phyloP scores from a whole-genome alignment of 1,140 invertebrate species.

The Ceratina calcarata region DNA sequence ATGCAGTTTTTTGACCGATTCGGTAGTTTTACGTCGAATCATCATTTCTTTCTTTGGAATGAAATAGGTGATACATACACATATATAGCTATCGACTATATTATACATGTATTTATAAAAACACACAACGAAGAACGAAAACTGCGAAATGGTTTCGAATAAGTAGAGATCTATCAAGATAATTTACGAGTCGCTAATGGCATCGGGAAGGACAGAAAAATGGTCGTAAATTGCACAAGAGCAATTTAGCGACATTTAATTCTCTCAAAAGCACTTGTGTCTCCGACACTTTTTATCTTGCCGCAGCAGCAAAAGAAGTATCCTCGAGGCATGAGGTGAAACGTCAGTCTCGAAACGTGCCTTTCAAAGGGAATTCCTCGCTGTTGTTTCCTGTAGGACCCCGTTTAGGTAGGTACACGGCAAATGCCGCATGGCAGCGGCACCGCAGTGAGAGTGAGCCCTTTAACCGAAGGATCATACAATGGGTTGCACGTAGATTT shows the following conservation, averaged over 20 bases:
- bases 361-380: conserved; percentile 54
- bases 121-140: background rate
- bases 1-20: no score
- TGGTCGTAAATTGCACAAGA: background rate
- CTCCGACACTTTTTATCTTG: conserved; percentile 15
- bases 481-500: background rate
- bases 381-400: conserved; percentile 23
- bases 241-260: conserved; percentile 47
- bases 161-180: background rate
- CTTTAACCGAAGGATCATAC: conserved; percentile 16
- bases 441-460: conserved; percentile 35
- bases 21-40: no score
- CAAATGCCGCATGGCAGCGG: conserved; percentile 31
- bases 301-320: conserved; percentile 30
- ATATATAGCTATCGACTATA: no score
- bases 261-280: conserved; percentile 1
- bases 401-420: conserved; percentile 41
- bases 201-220: background rate
- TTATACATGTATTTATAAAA: no score
- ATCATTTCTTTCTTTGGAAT: no score
- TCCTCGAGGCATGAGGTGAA: conserved; percentile 41
- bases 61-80: no score
- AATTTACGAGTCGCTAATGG: background rate
- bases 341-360: conserved; percentile 45
- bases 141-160: background rate